A percentile compares a stretch with the other conserved stretches of the same genome.
Conservation (phyloP, 2,113 vertebrate species). For the Sylvia atricapilla region DNA sequence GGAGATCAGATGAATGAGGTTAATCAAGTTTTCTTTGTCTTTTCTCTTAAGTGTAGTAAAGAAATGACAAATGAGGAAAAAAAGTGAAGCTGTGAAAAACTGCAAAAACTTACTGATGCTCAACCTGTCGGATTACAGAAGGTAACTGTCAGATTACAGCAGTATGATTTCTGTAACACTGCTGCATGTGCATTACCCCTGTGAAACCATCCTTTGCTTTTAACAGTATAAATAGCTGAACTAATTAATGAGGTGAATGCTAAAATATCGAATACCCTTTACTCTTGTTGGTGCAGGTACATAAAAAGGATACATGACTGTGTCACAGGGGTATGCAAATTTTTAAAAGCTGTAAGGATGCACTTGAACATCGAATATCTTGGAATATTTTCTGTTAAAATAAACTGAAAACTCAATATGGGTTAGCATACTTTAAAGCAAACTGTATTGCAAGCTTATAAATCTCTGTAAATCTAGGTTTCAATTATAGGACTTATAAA, state of each 20-base stretch:
- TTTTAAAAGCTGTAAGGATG: not conserved
- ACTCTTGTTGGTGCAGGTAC: not conserved
- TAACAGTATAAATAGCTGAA: not conserved
- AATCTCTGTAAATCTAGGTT: not conserved
- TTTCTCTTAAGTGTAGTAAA: not conserved
- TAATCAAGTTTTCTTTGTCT: not conserved
- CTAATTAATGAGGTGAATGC: not conserved
- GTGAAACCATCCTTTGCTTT: not conserved
- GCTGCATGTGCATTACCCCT: not conserved
- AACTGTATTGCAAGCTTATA: not conserved
- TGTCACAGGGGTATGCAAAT: not conserved
- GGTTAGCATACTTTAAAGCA: not conserved
- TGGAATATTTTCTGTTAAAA: not conserved
- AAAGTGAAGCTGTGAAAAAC: not conserved
- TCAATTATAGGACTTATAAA: not conserved
- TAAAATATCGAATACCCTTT: not conserved
- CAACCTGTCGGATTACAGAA: not conserved
- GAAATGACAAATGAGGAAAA: not conserved
- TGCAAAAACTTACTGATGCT: not conserved
- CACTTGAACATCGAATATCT: not conserved
- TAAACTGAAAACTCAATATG: not conserved
- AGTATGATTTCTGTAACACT: not conserved
- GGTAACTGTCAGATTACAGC: not conserved
- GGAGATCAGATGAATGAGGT: not conserved
- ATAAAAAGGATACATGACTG: not conserved